Conservation (phyloP, 2,888 invertebrate genomes). For the Troides aeacus region DNA sequence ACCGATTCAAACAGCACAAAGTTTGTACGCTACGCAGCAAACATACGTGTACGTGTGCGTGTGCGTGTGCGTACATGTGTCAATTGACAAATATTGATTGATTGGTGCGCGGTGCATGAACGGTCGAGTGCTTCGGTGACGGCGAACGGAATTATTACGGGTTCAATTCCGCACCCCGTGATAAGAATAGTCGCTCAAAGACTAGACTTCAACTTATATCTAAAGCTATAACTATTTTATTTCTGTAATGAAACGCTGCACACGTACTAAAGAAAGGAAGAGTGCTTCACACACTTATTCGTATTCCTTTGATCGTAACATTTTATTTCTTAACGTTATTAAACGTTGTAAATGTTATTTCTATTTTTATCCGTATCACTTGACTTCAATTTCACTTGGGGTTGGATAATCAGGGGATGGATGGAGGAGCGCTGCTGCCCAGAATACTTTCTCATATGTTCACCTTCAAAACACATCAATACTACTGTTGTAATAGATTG, state of each 20-base stretch:
- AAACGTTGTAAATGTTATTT: not conserved
- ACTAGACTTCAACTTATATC: not conserved
- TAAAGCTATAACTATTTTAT: not conserved
- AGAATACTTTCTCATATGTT: too few species aligned
- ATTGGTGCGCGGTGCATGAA: not conserved
- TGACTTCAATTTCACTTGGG: not conserved
- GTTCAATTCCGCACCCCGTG: not conserved
- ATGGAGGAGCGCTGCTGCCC: too few species aligned
- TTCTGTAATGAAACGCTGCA: not conserved
- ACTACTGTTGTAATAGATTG: too few species aligned
- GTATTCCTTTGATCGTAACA: not conserved
- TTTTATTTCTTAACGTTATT: too few species aligned
- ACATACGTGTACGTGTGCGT: too few species aligned
- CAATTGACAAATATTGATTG: constrained; percentile 20
- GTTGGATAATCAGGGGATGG: not conserved
- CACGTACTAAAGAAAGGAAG: not conserved
- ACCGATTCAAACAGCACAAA: constrained; percentile 10
- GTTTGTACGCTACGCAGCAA: constrained; percentile 4
- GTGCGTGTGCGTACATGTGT: not conserved
- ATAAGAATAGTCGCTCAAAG: not conserved
- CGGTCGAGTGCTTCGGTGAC: not conserved
- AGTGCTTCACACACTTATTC: not conserved
- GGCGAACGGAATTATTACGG: not conserved
- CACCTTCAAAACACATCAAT: too few species aligned
- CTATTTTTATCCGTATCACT: not conserved